These are phyloP conservation scores for Nixonia krombeini DNA, from an alignment of 1,140 invertebrate genomes.

Conservation along the genomic window DNA sequence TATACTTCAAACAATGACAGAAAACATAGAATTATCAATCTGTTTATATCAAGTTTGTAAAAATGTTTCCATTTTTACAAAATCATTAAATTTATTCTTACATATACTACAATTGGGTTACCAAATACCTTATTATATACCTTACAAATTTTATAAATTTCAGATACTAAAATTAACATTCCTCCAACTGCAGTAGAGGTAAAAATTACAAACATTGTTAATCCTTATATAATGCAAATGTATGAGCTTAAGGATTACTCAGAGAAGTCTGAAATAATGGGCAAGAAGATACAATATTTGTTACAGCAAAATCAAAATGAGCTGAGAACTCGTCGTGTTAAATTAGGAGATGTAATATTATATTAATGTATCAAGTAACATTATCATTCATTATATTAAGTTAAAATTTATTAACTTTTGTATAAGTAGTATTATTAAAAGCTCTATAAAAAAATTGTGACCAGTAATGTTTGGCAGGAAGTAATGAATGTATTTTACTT, in stretches of 20 bases:
- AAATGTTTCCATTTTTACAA: too few species aligned
- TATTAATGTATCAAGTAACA: not conserved
- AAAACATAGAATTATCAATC: too few species aligned
- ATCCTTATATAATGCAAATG: conserved; percentile 48
- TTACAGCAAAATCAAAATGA: conserved; percentile 10
- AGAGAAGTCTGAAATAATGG: conserved; percentile 15
- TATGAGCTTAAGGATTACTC: conserved; percentile 18
- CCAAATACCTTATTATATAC: too few species aligned
- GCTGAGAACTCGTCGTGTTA: not conserved
- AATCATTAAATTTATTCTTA: too few species aligned
- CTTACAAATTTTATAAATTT: conserved; percentile 2
- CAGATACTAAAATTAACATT: not conserved
- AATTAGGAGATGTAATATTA: not conserved
- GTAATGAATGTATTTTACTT: conserved; percentile 2
- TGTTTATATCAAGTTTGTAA: too few species aligned
- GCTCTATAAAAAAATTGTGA: too few species aligned
- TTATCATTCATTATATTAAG: not conserved
- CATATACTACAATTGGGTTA: too few species aligned
- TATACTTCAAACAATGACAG: too few species aligned
- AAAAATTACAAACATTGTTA: conserved; percentile 53
- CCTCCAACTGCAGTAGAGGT: conserved; percentile 45
- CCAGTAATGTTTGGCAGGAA: too few species aligned
- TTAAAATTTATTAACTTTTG: not conserved
- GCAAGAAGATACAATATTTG: conserved; percentile 21
- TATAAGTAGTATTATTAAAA: conserved; percentile 18